Evolutionary conservation across 1,140 invertebrate species (phyloP).

Genomic region (Apolygus lucorum): DNA sequence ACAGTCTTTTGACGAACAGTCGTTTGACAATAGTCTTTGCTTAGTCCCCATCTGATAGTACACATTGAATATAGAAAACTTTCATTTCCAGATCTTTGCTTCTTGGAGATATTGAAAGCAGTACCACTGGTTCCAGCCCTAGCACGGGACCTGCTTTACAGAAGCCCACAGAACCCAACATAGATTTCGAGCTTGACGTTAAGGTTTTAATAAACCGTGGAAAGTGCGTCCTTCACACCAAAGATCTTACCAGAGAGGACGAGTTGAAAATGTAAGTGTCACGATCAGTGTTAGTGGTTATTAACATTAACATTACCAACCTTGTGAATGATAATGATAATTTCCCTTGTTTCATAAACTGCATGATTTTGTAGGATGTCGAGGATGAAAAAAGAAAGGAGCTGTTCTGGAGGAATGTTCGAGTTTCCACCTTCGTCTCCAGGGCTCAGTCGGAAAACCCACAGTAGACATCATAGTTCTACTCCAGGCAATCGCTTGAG

Average conservation of each 20-base stretch:
- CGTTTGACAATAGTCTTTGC: too few species aligned
- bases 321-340: neutral
- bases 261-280: constrained; percentile 51
- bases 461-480: constrained; percentile 42
- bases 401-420: constrained; percentile 59
- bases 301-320: neutral
- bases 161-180: constrained; percentile 78
- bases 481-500: constrained; percentile 43
- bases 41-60: too few species aligned
- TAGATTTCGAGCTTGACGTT: constrained; percentile 93
- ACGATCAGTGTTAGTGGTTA: too few species aligned
- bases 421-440: constrained; percentile 50
- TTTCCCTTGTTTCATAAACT: neutral
- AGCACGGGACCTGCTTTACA: constrained; percentile 26
- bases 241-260: constrained; percentile 65
- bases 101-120: constrained; percentile 24
- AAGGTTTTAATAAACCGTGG: constrained; percentile 95
- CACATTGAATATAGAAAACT: too few species aligned
- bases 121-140: constrained; percentile 21
- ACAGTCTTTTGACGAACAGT: too few species aligned
- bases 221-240: constrained; percentile 92
- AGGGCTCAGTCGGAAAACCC: constrained; percentile 43
- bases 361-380: constrained; percentile 38
- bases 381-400: constrained; percentile 59
- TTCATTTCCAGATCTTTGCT: constrained; percentile 22